Evolutionary conservation across 2,113 vertebrate genomes (phyloP), one percentile per base, ranked within the genome.

Genomic region (Esox niger): DNA sequence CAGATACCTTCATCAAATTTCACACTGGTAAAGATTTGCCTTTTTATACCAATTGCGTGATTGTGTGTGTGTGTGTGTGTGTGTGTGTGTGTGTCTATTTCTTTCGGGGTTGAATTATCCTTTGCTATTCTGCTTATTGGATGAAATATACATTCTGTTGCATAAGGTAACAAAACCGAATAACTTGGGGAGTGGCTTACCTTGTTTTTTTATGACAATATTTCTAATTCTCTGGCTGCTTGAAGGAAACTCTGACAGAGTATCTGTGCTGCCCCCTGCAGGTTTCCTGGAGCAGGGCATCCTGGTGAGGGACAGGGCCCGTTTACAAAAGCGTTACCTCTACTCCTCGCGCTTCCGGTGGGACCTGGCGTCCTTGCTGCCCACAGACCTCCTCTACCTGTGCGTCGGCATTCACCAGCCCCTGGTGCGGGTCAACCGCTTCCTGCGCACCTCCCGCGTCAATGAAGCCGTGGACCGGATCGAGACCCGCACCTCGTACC

Each of bases 241-340:
- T 6, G 10, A 25, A 57, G 11, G 25, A n/a, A n/a, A 15, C 23
- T 27, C 29, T 31, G 56, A 15, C 25, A 27, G 56, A 2, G 26
- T 11, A 20, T 20, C 54, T 59, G 64, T 6, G 31, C 15, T 56
- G 6, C 32, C 11, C 4, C 52, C 33, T 75, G 1, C 75, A 98
- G 96, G 92, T 8, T 97, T 93, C 81, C 79, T 94, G 69, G 91
- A 97, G 10, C 93, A 98, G 2, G 96, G 96, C 1, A 90, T 95
- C 77, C 85, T 96, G 43, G 88, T 98, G 62, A 83, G 15, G 21
- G 91, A 96, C 27, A 62, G 62, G 1, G 23, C 59, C 1, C 86
- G 38, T 32, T 88, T 95, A 3, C 82, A 77, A 4, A 83, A 29
- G 17, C 84, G n/a, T 5, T 98, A 97, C n/a, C 32, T 93, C 21